These are phyloP conservation scores for Batillaria attramentaria DNA, from an alignment of 1,140 invertebrate species.

Conservation along the genomic window DNA sequence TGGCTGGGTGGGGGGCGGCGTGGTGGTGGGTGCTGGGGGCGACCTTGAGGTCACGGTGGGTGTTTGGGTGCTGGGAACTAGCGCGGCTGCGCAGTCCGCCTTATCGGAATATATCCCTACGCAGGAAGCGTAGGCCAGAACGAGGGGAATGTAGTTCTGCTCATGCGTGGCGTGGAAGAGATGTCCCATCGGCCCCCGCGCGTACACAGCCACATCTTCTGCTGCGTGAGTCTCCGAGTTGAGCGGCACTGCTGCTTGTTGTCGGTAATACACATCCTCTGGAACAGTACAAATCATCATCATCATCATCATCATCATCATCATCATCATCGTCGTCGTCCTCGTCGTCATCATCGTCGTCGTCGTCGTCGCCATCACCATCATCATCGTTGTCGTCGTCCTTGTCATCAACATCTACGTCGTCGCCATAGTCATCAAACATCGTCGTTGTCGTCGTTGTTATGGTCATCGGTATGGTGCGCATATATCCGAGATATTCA, in stretches of 20 bases:
- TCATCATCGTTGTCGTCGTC: slow-evolving; percentile 27
- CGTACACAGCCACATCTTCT: slow-evolving; percentile 70
- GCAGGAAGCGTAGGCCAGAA: slow-evolving; percentile 77
- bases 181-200: slow-evolving; percentile 86
- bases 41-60: neutral
- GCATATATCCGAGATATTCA: no score
- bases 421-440: no score
- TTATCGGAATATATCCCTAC: slow-evolving; percentile 56
- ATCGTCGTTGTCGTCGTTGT: no score
- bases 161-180: slow-evolving; percentile 92
- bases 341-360: slow-evolving; percentile 24
- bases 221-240: slow-evolving; percentile 72
- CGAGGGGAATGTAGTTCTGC: slow-evolving; percentile 90
- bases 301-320: slow-evolving; percentile 35
- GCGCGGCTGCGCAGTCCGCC: slow-evolving; percentile 28
- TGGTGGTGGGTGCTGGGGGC: neutral
- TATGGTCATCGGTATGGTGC: no score
- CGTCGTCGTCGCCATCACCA: slow-evolving; percentile 30
- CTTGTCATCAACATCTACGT: slow-evolving; percentile 8
- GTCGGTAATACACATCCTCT: slow-evolving; percentile 46
- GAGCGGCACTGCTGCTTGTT: slow-evolving; percentile 78
- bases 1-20: no score
- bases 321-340: slow-evolving; percentile 29
- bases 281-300: slow-evolving; percentile 22
- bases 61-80: neutral